phyloP scores from a whole-genome alignment of 2,113 vertebrate species.

The Eulemur rufifrons region DNA sequence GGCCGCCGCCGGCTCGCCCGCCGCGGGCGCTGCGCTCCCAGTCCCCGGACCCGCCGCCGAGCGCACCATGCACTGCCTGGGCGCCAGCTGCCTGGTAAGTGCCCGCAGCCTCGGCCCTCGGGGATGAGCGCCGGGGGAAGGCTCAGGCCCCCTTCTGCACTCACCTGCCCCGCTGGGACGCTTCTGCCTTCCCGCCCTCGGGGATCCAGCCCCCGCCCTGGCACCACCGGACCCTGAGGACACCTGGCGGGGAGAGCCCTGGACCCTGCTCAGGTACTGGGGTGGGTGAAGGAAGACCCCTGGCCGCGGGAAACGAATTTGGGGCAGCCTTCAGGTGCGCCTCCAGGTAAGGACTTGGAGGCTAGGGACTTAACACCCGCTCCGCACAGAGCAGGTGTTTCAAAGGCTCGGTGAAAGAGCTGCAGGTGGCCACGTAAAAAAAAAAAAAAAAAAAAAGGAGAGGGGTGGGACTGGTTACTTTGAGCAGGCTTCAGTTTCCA shows the following conservation, averaged over 20 bases:
- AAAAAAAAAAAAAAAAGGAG: neutral
- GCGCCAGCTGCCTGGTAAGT: slow-evolving; percentile 71
- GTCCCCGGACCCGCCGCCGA: neutral
- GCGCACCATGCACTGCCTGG: slow-evolving; percentile 70
- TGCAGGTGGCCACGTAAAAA: neutral
- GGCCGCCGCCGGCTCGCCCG: neutral
- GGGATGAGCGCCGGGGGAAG: neutral
- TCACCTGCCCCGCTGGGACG: neutral
- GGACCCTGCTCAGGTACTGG: neutral
- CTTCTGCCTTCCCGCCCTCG: neutral
- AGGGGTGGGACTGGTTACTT: neutral
- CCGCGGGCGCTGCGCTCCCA: neutral
- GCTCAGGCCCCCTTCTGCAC: neutral
- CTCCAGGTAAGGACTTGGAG: neutral
- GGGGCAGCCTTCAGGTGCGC: neutral
- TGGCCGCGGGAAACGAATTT: neutral
- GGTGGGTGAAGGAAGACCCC: neutral
- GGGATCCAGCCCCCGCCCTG: neutral
- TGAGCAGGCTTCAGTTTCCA: neutral
- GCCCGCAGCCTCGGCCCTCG: neutral
- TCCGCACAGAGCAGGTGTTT: neutral
- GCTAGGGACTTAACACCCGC: neutral
- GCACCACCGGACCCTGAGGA: neutral
- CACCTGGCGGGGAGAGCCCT: neutral
- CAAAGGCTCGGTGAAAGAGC: neutral